Evolutionary conservation across 2,888 invertebrate species (phyloP), one percentile per base, ranked within the genome.

Genomic region (Maniola hyperantus): DNA sequence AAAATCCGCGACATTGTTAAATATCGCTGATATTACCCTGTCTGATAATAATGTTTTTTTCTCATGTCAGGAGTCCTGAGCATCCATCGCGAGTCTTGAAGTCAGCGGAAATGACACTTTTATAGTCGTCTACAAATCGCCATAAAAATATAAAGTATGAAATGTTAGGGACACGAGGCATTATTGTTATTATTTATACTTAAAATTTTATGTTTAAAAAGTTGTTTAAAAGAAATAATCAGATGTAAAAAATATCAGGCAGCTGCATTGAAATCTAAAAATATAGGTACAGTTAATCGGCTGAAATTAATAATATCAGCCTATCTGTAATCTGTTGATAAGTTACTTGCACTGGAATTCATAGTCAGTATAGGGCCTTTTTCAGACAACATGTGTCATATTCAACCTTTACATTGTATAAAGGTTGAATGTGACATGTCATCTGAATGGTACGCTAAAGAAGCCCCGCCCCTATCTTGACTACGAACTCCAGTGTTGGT

Each of bases 61-160:
- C 73, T 78, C 76, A 76, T 67, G 74, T 70, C 83, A 89, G 89
- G 88, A 89, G 89, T 72, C 89, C 90, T 18, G 87, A 85, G 72
- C 86, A 83, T 72, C 78, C 82, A 57, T 77, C 88, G 71, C 79
- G 81, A 74, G 73, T 84, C 75, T 76, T 82, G 83, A 86, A 84
- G 84, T 81, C 83, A 73, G 80, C 82, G 60, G 84, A 89, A 71
- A 87, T 90, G 53, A 88, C 80, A 18, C 67, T 88, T 71, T 84
- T 89, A 87, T 89, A 87, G 77, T 76, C 55, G 34, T 57, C 39
- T 57, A 42, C 13, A 53, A 10, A 36, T 34, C 55, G 39, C 7
- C 39, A n/a, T 42, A 42, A 5, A 20, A 39, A 57, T 39, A 39
- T 42, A 42, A 26, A 13, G 13, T 54, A 54, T 39, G 11, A 51